Evolutionary conservation across 2,113 vertebrate species (phyloP).

Genomic region (Lethenteron reissneri): DNA sequence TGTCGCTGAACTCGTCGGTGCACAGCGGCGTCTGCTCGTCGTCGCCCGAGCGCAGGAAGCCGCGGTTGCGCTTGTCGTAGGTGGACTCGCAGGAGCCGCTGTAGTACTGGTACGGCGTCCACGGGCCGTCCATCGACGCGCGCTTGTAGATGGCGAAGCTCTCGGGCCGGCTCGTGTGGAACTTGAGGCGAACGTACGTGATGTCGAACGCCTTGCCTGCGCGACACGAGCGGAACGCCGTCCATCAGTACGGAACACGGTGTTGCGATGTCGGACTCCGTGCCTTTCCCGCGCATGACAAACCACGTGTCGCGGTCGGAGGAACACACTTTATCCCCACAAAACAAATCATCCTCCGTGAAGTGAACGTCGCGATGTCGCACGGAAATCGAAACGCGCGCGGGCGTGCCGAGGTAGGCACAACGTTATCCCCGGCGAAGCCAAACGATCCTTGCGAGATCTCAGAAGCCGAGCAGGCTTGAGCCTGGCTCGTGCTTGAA

Average conservation of each 20-base stretch:
- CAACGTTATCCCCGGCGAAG: no score
- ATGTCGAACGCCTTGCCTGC: conserved; percentile 88
- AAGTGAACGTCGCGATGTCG: no score
- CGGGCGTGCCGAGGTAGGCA: no score
- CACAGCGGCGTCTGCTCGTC: conserved; percentile 83
- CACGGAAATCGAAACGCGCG: no score
- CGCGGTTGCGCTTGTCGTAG: conserved; percentile 37
- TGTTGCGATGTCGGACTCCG: neutral
- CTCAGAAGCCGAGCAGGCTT: no score
- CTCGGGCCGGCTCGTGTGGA: conserved; percentile 87
- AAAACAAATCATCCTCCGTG: no score
- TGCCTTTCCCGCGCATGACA: neutral
- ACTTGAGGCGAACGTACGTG: conserved; percentile 83
- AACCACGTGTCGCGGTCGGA: neutral
- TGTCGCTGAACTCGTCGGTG: conserved; percentile 93
- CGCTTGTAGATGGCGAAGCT: conserved; percentile 93
- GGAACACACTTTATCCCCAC: neutral
- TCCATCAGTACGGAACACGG: neutral
- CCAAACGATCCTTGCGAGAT: no score
- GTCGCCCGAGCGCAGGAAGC: conserved; percentile 63
- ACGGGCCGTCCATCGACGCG: conserved; percentile 36
- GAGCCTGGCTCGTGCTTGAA: no score
- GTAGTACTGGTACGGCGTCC: conserved; percentile 90
- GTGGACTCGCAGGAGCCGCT: conserved; percentile 88
- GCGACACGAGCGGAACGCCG: no score